phyloP scores from a whole-genome alignment of 1,140 invertebrate genomes.

The Venturia canescens region DNA sequence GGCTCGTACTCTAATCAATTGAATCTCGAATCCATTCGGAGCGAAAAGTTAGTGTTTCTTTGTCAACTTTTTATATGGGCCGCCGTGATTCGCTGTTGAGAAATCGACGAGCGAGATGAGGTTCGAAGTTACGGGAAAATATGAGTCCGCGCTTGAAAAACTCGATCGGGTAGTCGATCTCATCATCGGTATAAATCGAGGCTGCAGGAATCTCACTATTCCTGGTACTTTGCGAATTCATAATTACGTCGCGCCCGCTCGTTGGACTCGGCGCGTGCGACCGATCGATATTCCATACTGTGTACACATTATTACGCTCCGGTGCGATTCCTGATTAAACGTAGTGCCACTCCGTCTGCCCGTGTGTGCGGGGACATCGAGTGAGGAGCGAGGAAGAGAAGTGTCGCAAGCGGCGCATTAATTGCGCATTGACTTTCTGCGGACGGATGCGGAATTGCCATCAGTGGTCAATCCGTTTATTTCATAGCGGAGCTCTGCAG shows the following conservation, averaged over 20 bases:
- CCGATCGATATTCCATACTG: slow-evolving; percentile 21
- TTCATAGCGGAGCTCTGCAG: not conserved
- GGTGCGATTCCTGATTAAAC: slow-evolving; percentile 32
- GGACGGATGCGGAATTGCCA: slow-evolving; percentile 24
- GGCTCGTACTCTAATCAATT: no score
- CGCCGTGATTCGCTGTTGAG: no score
- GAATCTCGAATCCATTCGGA: no score
- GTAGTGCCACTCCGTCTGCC: not conserved
- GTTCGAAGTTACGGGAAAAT: no score
- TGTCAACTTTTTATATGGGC: no score
- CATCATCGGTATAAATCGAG: no score
- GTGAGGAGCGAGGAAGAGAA: slow-evolving; percentile 21
- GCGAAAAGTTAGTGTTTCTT: no score
- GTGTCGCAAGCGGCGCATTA: slow-evolving; percentile 23
- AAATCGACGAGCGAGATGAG: no score
- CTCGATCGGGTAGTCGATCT: no score
- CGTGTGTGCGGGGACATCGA: not conserved
- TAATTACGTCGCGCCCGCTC: not conserved
- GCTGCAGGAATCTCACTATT: not conserved
- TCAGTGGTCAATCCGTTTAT: slow-evolving; percentile 43
- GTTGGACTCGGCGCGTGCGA: not conserved
- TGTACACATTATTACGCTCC: slow-evolving; percentile 1
- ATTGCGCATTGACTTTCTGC: slow-evolving; percentile 35
- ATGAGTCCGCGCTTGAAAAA: no score
- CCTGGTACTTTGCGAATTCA: not conserved